phyloP scores from a whole-genome alignment of 2,113 vertebrate species.

The Neogobius melanostomus region DNA sequence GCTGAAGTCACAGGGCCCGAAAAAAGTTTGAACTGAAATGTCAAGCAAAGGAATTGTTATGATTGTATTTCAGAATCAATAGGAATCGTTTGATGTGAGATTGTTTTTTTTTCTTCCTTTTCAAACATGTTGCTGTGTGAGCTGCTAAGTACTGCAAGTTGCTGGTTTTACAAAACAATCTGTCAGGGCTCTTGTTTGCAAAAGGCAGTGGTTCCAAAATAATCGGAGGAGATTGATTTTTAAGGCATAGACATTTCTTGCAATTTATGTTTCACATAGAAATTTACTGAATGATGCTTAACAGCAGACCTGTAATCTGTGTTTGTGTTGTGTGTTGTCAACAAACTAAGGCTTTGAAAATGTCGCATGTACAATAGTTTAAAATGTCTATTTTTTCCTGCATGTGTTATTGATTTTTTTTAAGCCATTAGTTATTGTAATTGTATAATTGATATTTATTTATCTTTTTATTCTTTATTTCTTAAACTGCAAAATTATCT shows the following conservation, averaged over 20 bases:
- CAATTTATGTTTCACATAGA: no score
- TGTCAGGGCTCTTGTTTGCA: background rate
- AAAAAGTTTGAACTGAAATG: conserved; percentile 9
- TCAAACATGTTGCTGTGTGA: background rate
- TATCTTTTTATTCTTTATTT: no score
- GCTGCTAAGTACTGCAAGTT: background rate
- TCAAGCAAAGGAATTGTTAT: conserved; percentile 10
- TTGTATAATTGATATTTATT: no score
- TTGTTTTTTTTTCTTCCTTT: background rate
- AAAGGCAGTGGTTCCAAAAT: background rate
- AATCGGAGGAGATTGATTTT: background rate
- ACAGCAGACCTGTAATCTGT: no score
- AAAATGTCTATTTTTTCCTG: no score
- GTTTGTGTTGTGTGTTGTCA: no score
- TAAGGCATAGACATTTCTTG: background rate
- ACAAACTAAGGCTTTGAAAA: no score
- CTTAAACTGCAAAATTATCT: no score
- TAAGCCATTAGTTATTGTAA: no score
- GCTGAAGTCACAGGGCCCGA: background rate
- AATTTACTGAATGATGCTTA: no score
- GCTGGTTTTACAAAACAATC: background rate
- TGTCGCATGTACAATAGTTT: no score
- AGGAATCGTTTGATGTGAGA: background rate
- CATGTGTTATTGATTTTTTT: no score
- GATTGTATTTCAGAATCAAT: background rate